Conservation (phyloP, 2,113 vertebrate species). For the Dipodomys ordii region DNA sequence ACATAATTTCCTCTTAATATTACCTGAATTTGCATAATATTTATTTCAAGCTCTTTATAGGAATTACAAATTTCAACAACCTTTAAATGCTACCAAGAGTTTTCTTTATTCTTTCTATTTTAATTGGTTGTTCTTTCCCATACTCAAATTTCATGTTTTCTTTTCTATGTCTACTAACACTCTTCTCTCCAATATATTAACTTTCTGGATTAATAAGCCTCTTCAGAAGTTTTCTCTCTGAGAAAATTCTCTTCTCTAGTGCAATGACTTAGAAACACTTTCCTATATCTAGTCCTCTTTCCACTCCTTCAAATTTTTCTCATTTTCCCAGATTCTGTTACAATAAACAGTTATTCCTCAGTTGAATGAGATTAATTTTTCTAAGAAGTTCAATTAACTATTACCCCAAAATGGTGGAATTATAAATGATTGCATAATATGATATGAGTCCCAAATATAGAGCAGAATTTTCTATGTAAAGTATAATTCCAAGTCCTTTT, state of each 20-base stretch:
- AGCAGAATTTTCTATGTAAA: not conserved
- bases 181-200: not conserved
- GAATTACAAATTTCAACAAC: not conserved
- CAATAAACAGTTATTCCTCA: not conserved
- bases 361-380: not conserved
- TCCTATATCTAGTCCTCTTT: not conserved
- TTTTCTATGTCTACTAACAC: too few species aligned
- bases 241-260: not conserved
- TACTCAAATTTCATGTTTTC: not conserved
- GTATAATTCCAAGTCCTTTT: not conserved
- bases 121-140: too few species aligned
- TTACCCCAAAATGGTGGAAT: not conserved
- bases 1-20: not conserved
- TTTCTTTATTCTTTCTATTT: too few species aligned
- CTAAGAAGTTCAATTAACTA: not conserved
- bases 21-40: not conserved
- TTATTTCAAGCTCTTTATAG: not conserved
- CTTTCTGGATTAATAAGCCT: not conserved
- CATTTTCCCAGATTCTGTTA: not conserved
- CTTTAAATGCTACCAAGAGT: not conserved
- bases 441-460: fast-evolving
- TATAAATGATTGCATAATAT: not conserved
- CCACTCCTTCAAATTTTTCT: not conserved
- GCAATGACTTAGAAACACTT: not conserved
- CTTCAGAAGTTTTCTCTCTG: not conserved